Conservation (phyloP, 2,113 vertebrate species). For the Hyla sarda region DNA sequence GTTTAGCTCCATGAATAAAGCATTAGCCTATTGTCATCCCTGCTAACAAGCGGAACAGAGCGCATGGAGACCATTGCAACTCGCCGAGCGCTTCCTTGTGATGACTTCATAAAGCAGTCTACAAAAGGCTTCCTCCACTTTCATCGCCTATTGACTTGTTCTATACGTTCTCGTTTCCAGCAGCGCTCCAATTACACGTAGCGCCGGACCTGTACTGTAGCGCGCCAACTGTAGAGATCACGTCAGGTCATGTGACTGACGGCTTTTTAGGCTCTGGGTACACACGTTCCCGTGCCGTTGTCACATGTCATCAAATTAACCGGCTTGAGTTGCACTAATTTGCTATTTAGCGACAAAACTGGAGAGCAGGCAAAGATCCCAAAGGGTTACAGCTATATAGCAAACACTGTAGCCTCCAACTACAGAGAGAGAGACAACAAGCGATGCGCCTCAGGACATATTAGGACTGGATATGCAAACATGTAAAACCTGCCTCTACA, state of each 20-base stretch:
- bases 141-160: neutral
- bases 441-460: neutral
- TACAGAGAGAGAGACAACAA: neutral
- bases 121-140: neutral
- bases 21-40: slow-evolving; percentile 52
- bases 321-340: neutral
- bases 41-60: slow-evolving; percentile 25
- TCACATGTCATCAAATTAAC: slow-evolving; percentile 1
- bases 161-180: neutral
- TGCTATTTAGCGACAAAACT: neutral
- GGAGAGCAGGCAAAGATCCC: neutral
- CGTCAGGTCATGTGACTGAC: too few species aligned
- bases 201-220: neutral
- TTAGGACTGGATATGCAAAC: neutral
- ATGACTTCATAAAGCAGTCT: neutral
- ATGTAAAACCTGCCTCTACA: slow-evolving; percentile 17
- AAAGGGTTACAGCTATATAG: neutral
- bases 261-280: neutral
- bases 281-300: neutral
- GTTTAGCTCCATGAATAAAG: slow-evolving; percentile 51
- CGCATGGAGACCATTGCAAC: neutral
- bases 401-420: neutral
- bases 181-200: neutral
- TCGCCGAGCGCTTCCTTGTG: neutral
- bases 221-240: neutral